These are phyloP conservation scores for Craterocephalus amniculus DNA, from an alignment of 2,797 vertebrate genomes.

Conservation along the genomic window DNA sequence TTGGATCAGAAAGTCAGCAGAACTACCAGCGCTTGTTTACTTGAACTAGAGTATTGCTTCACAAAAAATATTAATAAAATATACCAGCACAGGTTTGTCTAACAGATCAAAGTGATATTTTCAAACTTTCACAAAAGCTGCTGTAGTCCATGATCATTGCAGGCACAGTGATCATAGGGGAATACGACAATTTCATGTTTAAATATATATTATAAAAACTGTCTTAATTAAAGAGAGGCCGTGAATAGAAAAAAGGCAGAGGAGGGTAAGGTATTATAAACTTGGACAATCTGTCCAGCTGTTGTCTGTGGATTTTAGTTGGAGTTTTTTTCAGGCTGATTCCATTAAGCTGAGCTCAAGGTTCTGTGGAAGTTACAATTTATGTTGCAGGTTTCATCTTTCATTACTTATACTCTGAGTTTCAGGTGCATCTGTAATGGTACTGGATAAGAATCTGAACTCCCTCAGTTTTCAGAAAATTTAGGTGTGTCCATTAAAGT, in stretches of 20 bases:
- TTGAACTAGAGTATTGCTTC: neutral
- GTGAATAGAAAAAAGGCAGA: too few relatives aligned
- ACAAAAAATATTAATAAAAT: neutral
- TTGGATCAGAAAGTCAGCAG: neutral
- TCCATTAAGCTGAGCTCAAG: neutral
- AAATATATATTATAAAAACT: neutral
- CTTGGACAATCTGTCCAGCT: too few relatives aligned
- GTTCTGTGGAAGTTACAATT: slow-evolving; percentile 1
- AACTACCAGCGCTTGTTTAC: neutral
- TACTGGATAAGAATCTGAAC: neutral
- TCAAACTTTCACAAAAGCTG: neutral
- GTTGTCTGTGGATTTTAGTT: too few relatives aligned
- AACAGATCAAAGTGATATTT: neutral
- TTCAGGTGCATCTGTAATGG: neutral
- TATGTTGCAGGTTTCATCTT: neutral
- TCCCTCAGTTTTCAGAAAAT: neutral
- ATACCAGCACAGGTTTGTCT: neutral
- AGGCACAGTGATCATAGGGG: neutral
- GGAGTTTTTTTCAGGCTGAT: neutral
- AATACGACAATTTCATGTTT: neutral
- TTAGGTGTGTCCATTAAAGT: neutral
- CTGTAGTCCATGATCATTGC: neutral
- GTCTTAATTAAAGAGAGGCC: neutral
- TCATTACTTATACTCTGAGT: neutral
- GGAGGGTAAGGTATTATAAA: too few relatives aligned